Conservation (phyloP, 2,113 vertebrate genomes). For the Spermophilus dauricus region DNA sequence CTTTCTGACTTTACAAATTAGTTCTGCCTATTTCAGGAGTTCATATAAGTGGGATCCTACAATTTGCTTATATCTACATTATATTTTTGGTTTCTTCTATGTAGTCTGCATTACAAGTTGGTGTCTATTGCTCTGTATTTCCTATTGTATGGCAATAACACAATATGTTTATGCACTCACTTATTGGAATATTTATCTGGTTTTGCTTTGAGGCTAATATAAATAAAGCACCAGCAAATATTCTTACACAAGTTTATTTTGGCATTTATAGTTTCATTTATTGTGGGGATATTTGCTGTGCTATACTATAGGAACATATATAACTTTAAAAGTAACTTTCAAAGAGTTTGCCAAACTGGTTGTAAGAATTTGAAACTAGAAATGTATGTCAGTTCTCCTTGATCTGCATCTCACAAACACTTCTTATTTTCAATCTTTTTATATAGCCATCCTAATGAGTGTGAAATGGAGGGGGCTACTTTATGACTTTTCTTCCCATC, state of each 20-base stretch:
- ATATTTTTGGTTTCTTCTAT: neutral
- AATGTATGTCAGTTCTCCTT: neutral
- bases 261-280: neutral
- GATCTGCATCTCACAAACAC: neutral
- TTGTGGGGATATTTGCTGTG: neutral
- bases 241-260: neutral
- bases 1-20: neutral
- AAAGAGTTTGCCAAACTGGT: accelerated
- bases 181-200: neutral
- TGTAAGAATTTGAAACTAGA: neutral
- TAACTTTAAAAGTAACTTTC: neutral
- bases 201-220: neutral
- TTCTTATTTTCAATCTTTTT: neutral
- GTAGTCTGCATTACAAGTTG: neutral
- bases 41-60: neutral
- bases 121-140: neutral
- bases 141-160: neutral
- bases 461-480: neutral
- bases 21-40: neutral
- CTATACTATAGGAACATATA: neutral
- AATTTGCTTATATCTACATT: no score
- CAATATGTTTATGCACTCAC: neutral
- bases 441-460: neutral
- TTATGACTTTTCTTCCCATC: neutral
- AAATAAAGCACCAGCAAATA: neutral